Percentiles rank a stretch among this genome's conserved stretches.
Evolutionary conservation across 2,888 invertebrate genomes (phyloP).

Genomic region (Peribatodes rhomboidaria): DNA sequence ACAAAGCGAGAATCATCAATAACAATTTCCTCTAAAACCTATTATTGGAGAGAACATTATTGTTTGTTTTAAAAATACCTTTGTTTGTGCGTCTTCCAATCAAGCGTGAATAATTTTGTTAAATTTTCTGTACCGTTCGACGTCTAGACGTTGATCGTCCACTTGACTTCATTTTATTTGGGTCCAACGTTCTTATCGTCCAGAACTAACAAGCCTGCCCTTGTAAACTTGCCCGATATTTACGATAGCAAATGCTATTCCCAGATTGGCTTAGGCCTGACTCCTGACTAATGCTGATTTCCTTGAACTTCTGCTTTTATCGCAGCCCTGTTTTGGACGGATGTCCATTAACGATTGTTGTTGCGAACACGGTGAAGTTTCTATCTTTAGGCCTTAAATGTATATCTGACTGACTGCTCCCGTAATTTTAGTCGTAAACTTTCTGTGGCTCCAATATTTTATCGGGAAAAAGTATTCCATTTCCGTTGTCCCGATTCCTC

Average conservation of each 20-base stretch:
- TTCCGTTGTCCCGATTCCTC: too few relatives aligned
- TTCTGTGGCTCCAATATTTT: too few relatives aligned
- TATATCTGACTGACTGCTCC: too few relatives aligned
- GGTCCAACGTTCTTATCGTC: conserved; percentile 12
- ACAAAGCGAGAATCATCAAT: background rate
- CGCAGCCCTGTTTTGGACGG: conserved; percentile 54
- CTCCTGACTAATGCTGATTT: conserved; percentile 53
- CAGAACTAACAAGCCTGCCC: conserved; percentile 22
- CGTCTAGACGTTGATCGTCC: conserved; percentile 25
- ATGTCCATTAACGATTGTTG: conserved; percentile 70
- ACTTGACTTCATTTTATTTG: conserved; percentile 19
- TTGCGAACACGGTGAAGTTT: conserved; percentile 64
- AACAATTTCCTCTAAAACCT: background rate
- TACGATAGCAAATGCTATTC: conserved; percentile 32
- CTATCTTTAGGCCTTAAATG: conserved; percentile 10
- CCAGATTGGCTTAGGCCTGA: conserved; percentile 39
- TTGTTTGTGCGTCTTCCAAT: conserved; percentile 12
- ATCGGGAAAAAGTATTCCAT: too few relatives aligned
- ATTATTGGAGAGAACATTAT: background rate
- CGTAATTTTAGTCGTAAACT: too few relatives aligned
- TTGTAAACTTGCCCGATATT: conserved; percentile 20
- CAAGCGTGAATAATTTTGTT: conserved; percentile 15
- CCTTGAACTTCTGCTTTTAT: conserved; percentile 60
- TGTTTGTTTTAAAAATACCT: background rate
- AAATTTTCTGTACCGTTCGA: conserved; percentile 23